Evolutionary conservation across 2,797 vertebrate genomes (phyloP).

Genomic region (Peromyscus attwateri): DNA sequence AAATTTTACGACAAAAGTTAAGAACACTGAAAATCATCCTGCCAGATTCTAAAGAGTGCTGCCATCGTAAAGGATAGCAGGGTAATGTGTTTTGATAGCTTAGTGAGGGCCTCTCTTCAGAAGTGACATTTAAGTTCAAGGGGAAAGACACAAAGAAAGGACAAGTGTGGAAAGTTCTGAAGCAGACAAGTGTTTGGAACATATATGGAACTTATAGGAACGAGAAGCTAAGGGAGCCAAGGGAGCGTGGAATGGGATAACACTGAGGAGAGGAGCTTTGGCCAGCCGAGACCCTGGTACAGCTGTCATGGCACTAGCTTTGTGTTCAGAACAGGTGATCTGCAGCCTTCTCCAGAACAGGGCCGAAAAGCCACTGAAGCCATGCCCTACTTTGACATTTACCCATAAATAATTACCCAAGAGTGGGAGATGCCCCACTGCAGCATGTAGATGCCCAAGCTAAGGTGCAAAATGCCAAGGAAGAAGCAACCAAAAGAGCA

Average conservation of each 20-base stretch:
- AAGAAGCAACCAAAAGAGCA: constrained; percentile 3
- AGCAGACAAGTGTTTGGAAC: neutral
- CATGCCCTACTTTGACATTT: neutral
- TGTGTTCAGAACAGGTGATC: neutral
- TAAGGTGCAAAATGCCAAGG: neutral
- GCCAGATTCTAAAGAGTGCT: neutral
- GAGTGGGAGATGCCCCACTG: neutral
- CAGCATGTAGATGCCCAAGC: neutral
- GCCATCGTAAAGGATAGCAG: neutral
- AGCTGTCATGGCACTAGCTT: neutral
- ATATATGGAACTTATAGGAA: neutral
- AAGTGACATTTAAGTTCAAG: neutral
- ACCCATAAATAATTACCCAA: neutral
- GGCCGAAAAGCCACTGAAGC: neutral
- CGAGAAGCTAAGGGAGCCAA: neutral
- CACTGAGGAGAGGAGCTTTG: neutral
- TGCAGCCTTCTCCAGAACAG: neutral
- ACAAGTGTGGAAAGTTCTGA: neutral
- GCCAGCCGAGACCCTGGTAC: neutral
- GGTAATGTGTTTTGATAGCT: neutral
- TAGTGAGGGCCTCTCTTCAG: neutral
- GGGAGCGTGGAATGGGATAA: neutral
- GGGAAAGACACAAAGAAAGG: neutral
- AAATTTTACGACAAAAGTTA: constrained; percentile 33
- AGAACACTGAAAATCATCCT: constrained; percentile 13